Evolutionary conservation across 2,113 vertebrate species (phyloP), one percentile per base, ranked within the genome.

Genomic region (Elaphurus davidianus): DNA sequence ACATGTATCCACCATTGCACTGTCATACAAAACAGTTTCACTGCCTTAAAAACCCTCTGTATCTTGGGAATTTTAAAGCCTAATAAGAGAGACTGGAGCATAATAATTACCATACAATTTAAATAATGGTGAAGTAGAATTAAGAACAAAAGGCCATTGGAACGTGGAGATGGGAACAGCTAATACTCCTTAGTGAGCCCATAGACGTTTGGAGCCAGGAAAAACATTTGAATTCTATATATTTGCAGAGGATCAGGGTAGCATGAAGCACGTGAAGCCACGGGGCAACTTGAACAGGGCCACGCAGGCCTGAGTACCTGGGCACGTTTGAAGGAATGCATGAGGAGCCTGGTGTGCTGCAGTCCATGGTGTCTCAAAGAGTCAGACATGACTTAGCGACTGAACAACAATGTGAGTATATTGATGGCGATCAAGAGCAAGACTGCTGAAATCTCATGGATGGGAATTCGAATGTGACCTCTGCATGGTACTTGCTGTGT

Each of bases 11-110:
- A 11, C 23, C 33, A 9, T 6, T 91, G 57, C 47, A 36, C 33
- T 40, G 2, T 43, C 85, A 55, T 12, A 25, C 0, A 52, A 28
- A 78, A 57, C 15, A 7, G 9, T 60, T 36, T 93, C 13, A 55
- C 4, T 50, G 57, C 52, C 55, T 43, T 59, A n/a, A 40, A 93
- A 47, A 11, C 40, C 40, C 25, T 79, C 50, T 36, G 55, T 27
- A 7, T 67, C 14, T 71, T 83, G 54, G 87, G 79, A 79, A 50
- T 92, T 86, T 86, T 47, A 97, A 91, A 74, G 55, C 40, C 57
- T 71, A 64, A 47, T 62, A 50, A 59, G 93, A 36, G 60, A 90
- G 30, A 3, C n/a, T 59, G 50, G 83, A 28, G 36, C 33, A 43
- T n/a, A 62, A 88, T 13, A n/a, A 28, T 45, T 25, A 25, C 19